Evolutionary conservation across 2,888 invertebrate species (phyloP).

Genomic region (Chalcis sispes): DNA sequence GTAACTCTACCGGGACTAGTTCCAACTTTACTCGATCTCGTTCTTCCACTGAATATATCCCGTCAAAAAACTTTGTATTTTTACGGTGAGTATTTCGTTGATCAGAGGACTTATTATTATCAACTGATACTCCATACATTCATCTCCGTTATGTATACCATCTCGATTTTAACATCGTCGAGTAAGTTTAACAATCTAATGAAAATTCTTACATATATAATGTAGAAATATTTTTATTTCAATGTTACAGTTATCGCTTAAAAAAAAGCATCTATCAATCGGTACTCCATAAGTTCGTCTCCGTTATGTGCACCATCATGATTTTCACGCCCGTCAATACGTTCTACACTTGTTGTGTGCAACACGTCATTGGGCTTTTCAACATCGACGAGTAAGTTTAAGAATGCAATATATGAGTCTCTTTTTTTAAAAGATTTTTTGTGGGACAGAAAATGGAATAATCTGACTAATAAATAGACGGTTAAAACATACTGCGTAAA

Average conservation of each 20-base stretch:
- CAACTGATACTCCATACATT: neutral
- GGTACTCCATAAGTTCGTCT: no score
- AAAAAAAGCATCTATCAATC: no score
- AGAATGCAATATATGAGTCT: no score
- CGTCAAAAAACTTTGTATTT: neutral
- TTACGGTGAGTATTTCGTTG: constrained; percentile 38
- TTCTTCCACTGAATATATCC: constrained; percentile 8
- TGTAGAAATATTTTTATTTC: neutral
- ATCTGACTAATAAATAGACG: no score
- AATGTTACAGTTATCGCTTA: no score
- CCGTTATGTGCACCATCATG: no score
- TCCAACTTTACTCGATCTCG: neutral
- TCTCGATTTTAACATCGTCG: neutral
- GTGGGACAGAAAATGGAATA: no score
- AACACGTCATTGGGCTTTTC: constrained; percentile 28
- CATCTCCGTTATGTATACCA: neutral
- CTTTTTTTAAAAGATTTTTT: no score
- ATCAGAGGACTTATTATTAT: constrained; percentile 17
- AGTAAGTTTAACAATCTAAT: no score
- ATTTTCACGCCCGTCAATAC: constrained; percentile 10
- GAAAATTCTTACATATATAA: no score
- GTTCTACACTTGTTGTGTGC: constrained; percentile 1
- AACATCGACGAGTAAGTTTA: constrained; percentile 33
- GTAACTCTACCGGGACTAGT: neutral
- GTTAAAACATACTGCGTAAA: no score